phyloP scores from a whole-genome alignment of 2,888 invertebrate species.

The Xylota segnis region DNA sequence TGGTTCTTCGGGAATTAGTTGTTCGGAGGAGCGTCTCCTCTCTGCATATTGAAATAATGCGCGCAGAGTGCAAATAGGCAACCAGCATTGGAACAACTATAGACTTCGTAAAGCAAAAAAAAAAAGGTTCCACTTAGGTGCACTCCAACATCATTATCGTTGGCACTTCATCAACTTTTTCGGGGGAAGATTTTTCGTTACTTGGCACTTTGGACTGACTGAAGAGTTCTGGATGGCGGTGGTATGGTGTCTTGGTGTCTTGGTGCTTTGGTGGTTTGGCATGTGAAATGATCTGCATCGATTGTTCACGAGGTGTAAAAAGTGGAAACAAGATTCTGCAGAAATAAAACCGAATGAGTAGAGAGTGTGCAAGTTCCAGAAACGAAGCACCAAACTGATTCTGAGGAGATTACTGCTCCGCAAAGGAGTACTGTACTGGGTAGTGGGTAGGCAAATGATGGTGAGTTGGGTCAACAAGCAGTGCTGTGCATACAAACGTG shows the following conservation, averaged over 20 bases:
- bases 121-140: constrained; percentile 61
- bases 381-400: constrained; percentile 61
- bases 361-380: constrained; percentile 42
- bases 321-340: constrained; percentile 70
- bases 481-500: constrained; percentile 13
- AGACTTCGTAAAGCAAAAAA: constrained; percentile 20
- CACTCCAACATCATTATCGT: constrained; percentile 70
- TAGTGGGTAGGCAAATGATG: constrained; percentile 68
- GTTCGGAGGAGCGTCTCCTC: constrained; percentile 21
- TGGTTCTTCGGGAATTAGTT: constrained; percentile 63
- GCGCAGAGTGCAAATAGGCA: constrained; percentile 68
- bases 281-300: constrained; percentile 75
- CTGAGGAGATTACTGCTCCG: constrained; percentile 41
- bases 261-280: constrained; percentile 19
- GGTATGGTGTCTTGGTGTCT: neutral
- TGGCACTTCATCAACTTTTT: constrained; percentile 75
- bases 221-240: neutral
- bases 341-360: constrained; percentile 62
- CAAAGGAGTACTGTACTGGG: constrained; percentile 14
- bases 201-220: constrained; percentile 41
- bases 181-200: constrained; percentile 53
- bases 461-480: constrained; percentile 65
- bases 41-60: constrained; percentile 65
- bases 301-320: constrained; percentile 77
- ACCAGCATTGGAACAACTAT: constrained; percentile 39